Conservation (phyloP, 2,797 vertebrate genomes). For the Cirrhinus mrigala region DNA sequence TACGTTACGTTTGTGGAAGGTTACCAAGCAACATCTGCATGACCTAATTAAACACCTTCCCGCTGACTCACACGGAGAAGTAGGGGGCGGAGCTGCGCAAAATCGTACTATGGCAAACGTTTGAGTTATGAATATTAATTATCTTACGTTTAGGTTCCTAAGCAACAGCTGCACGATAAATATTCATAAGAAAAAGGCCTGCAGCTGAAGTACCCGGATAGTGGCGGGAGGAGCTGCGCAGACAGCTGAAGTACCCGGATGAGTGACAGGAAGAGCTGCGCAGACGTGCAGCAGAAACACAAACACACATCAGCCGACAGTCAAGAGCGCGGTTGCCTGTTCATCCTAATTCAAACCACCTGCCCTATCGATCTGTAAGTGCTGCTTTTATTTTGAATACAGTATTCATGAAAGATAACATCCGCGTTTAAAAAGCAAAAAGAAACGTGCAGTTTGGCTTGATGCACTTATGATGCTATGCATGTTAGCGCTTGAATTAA, state of each 20-base stretch:
- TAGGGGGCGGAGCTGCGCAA: too few relatives aligned
- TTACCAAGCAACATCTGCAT: not conserved
- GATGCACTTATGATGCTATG: conserved; percentile 17
- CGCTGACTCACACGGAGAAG: not conserved
- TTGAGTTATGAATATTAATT: not conserved
- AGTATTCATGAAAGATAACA: not conserved
- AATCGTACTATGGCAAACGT: not conserved
- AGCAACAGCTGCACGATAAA: not conserved
- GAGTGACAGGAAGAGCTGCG: conserved; percentile 43
- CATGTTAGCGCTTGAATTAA: conserved; percentile 30
- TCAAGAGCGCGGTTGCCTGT: not conserved
- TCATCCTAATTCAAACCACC: not conserved
- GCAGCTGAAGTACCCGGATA: not conserved
- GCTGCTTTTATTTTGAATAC: not conserved
- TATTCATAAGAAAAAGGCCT: not conserved
- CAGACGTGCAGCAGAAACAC: conserved; percentile 15
- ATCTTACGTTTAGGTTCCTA: not conserved
- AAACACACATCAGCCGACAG: not conserved
- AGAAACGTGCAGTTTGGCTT: not conserved
- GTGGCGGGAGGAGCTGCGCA: not conserved
- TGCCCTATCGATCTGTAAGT: conserved; percentile 33
- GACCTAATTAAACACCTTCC: not conserved
- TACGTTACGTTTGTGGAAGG: not conserved
- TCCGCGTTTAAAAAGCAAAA: not conserved
- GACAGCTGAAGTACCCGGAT: conserved; percentile 45